These are phyloP conservation scores for Antitype chi DNA, from an alignment of 2,888 invertebrate genomes.

Conservation along the genomic window DNA sequence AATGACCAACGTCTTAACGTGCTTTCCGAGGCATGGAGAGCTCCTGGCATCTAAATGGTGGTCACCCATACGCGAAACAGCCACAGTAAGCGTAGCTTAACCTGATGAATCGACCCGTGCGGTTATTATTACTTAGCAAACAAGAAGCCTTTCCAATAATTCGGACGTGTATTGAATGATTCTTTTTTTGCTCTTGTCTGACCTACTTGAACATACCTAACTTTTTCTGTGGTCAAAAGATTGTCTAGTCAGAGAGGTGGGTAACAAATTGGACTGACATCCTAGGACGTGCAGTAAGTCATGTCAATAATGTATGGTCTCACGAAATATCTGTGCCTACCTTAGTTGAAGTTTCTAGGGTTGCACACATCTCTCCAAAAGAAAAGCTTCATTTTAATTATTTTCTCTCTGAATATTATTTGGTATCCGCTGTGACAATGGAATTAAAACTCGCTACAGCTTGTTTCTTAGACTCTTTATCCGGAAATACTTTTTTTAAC, in stretches of 20 bases:
- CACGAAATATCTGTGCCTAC: neutral
- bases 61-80: too few species aligned
- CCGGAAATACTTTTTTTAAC: conserved; percentile 57
- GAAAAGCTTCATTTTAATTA: neutral
- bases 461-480: neutral
- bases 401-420: neutral
- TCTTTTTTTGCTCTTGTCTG: neutral
- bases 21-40: too few species aligned
- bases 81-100: too few species aligned
- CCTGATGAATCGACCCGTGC: too few species aligned
- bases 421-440: rapidly evolving
- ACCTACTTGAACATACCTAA: neutral
- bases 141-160: neutral
- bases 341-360: neutral
- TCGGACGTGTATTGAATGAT: neutral
- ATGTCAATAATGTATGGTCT: neutral
- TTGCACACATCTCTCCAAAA: neutral
- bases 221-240: neutral
- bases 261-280: neutral
- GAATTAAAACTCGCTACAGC: neutral
- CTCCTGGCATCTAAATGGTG: too few species aligned
- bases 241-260: neutral
- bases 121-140: too few species aligned
- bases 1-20: too few species aligned
- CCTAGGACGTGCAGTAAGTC: too few species aligned